Evolutionary conservation across 2,888 invertebrate species (phyloP), one percentile per base, ranked within the genome.

Genomic region (Lithophane semibrunnea): DNA sequence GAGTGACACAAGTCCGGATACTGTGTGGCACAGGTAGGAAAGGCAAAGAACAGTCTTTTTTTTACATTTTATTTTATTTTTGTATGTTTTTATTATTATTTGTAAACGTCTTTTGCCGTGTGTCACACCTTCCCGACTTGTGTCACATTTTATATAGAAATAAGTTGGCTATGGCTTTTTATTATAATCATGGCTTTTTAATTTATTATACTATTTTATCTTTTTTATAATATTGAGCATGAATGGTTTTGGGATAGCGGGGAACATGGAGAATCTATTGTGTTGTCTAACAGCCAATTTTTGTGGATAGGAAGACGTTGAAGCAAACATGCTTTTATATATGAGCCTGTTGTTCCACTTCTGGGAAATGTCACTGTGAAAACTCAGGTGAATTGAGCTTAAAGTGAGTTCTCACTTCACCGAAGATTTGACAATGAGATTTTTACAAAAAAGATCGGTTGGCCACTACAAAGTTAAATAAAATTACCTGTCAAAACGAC

Each of bases 81-180:
- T 83, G 61, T 84, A 82, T 77, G 77, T 80, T 61, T 82, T 79
- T 83, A 56, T 79, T 82, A 77, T 82, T 87, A 68, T 73, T 75
- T 83, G 81, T 86, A 82, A 81, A 76, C 70, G 74, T 87, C 67
- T 76, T 85, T 90, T 92, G 90, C 93, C 92, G 88, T 92, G 95
- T 96, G 97, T 96, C 97, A 96, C 97, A 96, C 96, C 95, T 96
- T 96, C 95, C 96, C 95, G 91, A 95, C 96, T 97, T 97, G 97
- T 97, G 97, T 97, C 97, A 96, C 97, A 96, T 93, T 90, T 90
- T 69, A 56, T 16, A 21, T 69, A 60, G 65, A 69, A 77, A 64
- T 79, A 77, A 76, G 63, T 70, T 87, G 75, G 79, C 49, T 86
- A 54, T 73, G 69, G 77, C 71, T 83, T 73, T 67, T 58, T 79